These are phyloP conservation scores for Carcina quercana DNA, from an alignment of 2,888 invertebrate species.

Conservation along the genomic window DNA sequence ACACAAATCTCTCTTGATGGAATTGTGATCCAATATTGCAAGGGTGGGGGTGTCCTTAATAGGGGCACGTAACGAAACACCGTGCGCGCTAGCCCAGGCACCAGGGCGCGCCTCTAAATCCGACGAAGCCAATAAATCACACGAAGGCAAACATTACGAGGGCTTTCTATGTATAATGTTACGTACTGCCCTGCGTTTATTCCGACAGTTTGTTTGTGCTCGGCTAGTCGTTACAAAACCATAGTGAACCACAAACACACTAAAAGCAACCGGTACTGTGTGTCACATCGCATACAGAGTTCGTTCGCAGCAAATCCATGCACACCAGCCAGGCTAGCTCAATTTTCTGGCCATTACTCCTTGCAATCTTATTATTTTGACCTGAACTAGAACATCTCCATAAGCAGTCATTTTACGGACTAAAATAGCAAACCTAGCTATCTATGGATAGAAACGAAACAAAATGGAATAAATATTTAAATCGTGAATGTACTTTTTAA, in stretches of 20 bases:
- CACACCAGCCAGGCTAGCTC: no score
- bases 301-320: no score
- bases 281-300: no score
- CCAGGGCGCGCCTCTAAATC: constrained; percentile 66
- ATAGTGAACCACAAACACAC: constrained; percentile 51
- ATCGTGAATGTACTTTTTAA: no score
- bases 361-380: no score
- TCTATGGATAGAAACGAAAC: no score
- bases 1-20: constrained; percentile 28
- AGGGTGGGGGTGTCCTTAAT: constrained; percentile 38
- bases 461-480: no score
- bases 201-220: constrained; percentile 16
- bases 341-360: no score
- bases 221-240: constrained; percentile 51
- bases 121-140: constrained; percentile 73
- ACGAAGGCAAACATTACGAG: constrained; percentile 70
- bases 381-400: no score
- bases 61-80: constrained; percentile 58
- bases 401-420: no score
- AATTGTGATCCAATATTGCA: constrained; percentile 28
- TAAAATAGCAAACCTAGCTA: no score
- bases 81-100: constrained; percentile 27
- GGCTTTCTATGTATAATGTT: constrained; percentile 62
- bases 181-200: constrained; percentile 43
- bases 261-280: constrained; percentile 11